Evolutionary conservation across 2,888 invertebrate genomes (phyloP).

Genomic region (Muscina levida): DNA sequence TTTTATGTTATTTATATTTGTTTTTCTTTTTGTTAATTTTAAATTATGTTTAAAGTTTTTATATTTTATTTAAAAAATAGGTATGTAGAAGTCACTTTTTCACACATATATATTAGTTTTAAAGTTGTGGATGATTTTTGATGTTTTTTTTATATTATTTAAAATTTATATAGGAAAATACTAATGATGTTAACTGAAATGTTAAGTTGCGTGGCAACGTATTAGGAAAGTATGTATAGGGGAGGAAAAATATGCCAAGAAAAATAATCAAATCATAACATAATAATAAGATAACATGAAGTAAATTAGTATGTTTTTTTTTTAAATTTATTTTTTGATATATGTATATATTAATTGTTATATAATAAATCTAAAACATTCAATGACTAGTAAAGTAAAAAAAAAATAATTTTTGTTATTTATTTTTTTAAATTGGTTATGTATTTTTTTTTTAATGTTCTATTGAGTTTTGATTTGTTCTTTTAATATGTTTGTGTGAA

Average conservation of each 20-base stretch:
- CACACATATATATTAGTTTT: conserved; percentile 40
- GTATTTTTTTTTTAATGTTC: no score
- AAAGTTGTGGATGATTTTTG: no score
- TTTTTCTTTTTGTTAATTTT: no score
- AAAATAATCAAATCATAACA: neutral
- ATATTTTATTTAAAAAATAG: conserved; percentile 36
- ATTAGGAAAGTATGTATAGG: no score
- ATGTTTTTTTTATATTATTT: neutral
- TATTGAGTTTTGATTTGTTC: neutral
- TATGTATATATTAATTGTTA: neutral
- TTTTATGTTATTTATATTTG: no score
- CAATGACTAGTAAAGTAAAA: conserved; percentile 14
- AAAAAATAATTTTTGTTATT: neutral
- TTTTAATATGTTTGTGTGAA: neutral
- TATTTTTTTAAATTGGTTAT: no score
- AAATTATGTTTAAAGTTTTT: conserved; percentile 24
- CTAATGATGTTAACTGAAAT: conserved; percentile 43
- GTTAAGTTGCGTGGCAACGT: no score
- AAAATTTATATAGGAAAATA: conserved; percentile 43
- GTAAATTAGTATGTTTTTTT: neutral
- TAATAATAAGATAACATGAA: neutral
- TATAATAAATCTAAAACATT: conserved; percentile 6
- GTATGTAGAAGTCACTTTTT: conserved; percentile 52
- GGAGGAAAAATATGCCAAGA: no score
- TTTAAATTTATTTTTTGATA: neutral